Base-by-base conservation (phyloP, 2,113 vertebrate species). In the Edolisoma coerulescens region DNA sequence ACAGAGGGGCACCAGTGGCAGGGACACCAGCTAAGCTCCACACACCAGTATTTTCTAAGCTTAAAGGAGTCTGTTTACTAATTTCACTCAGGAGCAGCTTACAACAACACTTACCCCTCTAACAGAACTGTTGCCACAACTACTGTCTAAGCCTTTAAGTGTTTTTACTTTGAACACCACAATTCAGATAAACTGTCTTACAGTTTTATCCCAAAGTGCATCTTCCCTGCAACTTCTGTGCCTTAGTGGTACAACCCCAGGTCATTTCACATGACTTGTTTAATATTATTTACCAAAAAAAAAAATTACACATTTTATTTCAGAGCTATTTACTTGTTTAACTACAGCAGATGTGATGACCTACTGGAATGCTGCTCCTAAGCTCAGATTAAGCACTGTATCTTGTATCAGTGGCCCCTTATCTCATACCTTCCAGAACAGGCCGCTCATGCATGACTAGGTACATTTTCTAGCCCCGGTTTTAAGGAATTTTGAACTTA, bases 401-500 rank as follows among this genome's bases (percentile, higher is more conserved):
- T 63, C 33, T 33, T 84, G 5, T 9, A 37, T 21, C 41, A 79
- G 52, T 9, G 64, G 60, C 49, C 28, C 44, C 61, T 64, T 45
- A 92, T 30, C 83, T 87, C 83, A 69, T 1, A 74, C 49, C 80
- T 84, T 71, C 69, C 88, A 90, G 57, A 90, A 74, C 0, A 74
- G 64, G 37, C 76, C 88, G 75, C 39, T 90, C 71, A 71, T 50
- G 80, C 77, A 64, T 50, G 64, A 89, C n/a, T 75, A 78, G 77
- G 60, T 60, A 33, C 44, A 39, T 90, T 94, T 96, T 83, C 78
- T 81, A 75, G 61, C 45, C 70, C 44, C 57, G 57, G 73, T 78
- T 94, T 93, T 16, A 89, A 90, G 73, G 82, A 94, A 94, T 94
- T 78, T 80, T 81, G 37, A 94, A 82, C 68, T 68, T 79, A 83